Base-by-base conservation (phyloP, 2,113 vertebrate species). In the Leucoraja erinaceus region DNA sequence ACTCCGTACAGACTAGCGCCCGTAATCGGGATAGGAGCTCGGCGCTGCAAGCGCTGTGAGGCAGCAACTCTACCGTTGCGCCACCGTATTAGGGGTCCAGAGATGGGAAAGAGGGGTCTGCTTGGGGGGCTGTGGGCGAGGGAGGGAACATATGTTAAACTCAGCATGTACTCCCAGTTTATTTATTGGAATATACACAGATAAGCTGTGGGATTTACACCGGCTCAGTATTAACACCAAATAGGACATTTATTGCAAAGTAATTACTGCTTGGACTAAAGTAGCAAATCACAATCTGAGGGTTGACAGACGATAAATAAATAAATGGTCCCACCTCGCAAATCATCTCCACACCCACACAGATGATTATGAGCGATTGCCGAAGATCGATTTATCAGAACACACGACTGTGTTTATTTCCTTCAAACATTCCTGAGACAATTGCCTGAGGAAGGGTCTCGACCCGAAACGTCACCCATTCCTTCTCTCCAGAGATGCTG, bases 191-290 rank as follows among this genome's bases (percentile, higher is more conserved):
- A 96, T 96, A 96, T 96, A 96, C 96, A 96, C 95, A 94, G 96
- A 95, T 98, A 98, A 98, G 96, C 97, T 96, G 95, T 94, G 94
- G 96, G 97, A 97, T 98, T 98, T 97, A 95, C 97, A 96, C 95
- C 94, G 97, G 97, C 96, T 97, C 96, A 97, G 97, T 96, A 96
- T 96, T 97, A 97, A 95, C 96, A 97, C 98, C 97, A 98, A 98
- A 98, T 98, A 97, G 97, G 97, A 97, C 96, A 97, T 97, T 97
- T 95, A 97, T 95, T 96, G 95, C 94, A 96, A 95, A 96, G 96
- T 96, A 97, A 97, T 97, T 94, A 97, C 96, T 96, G 96, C 95
- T 97, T 95, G 92, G 95, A 95, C 88, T 93, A 63, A 74, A 93
- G 93, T 94, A 93, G 76, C 95, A 94, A 94, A 96, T 96, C 96